phyloP scores from a whole-genome alignment of 2,113 vertebrate genomes.

The Rostratula benghalensis region DNA sequence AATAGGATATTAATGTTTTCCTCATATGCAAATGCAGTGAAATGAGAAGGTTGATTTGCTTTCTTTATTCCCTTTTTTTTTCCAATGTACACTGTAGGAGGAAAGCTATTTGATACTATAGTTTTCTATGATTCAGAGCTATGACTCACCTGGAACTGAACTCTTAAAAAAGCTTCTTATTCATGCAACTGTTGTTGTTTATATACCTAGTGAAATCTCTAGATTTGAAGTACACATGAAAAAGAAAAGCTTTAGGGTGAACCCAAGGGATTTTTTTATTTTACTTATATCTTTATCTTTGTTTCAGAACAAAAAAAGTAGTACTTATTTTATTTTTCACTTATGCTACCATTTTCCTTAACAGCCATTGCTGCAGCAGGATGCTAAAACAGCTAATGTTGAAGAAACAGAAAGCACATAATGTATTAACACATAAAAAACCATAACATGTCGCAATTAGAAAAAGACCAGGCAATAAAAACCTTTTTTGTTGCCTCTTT shows the following conservation, averaged over 20 bases:
- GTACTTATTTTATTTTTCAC: not conserved
- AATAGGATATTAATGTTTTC: conserved; percentile 57
- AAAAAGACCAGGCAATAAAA: conserved; percentile 31
- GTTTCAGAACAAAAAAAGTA: not conserved
- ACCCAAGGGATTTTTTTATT: not conserved
- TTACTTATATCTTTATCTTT: not conserved
- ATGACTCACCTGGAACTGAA: conserved; percentile 8
- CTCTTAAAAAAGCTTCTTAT: conserved; percentile 5
- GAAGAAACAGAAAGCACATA: conserved; percentile 5
- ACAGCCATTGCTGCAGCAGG: not conserved
- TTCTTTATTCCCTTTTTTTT: not conserved
- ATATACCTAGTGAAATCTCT: not conserved
- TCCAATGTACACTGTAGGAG: not conserved
- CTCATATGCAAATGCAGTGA: conserved; percentile 46
- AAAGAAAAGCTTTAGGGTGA: not conserved
- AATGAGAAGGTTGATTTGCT: not conserved
- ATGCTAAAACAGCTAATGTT: not conserved
- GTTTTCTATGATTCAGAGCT: conserved; percentile 34
- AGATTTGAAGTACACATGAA: not conserved
- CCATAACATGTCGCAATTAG: conserved; percentile 6
- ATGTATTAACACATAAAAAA: not conserved
- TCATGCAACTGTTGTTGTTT: not conserved
- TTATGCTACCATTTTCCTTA: not conserved
- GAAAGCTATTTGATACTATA: conserved; percentile 5
- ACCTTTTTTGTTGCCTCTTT: not conserved